Base-by-base conservation (phyloP, 2,888 invertebrate species). In the Nomada hirtipes region DNA sequence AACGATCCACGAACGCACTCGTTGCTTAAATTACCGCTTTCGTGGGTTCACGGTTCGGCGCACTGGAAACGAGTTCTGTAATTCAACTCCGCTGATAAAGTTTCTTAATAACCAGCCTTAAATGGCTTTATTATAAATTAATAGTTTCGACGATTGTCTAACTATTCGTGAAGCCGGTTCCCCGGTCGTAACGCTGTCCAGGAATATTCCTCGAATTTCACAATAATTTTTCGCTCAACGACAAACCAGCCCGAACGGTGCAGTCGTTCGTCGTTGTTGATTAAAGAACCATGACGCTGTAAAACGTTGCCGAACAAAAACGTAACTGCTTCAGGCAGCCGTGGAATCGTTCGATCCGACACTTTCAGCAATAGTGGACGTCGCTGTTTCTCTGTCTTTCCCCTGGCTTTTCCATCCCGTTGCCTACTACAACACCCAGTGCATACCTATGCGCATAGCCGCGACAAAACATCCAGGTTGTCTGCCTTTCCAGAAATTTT, bases 21-120 rank as follows among this genome's bases (percentile, higher is more conserved):
- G 88, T 83, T 86, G 73, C 77, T 82, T 77, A 84, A 86, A 82
- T 88, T 88, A 82, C 88, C 81, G 78, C 86, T 84, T 88, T 82
- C 79, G 83, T 71, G 77, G 81, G 70, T 63, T 84, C 75, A 74
- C 76, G 84, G 64, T 68, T 72, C 70, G 75, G 57, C 71, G 70
- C 74, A 53, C 79, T 65, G 75, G 71, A 59, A 86, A 78, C 74
- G 76, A 68, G 84, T 82, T 88, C 74, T 84, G 84, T 82, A 88
- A 87, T 76, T 74, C 82, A 79, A 84, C 68, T 78, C 71, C 79
- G 74, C 59, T 63, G 86, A 82, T 86, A 75, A 85, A 76, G 63
- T 79, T 83, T 36, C 83, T 60, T 74, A 82, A 78, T 77, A 77
- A 72, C 55, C 61, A 2, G 76, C 13, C 47, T 71, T 72, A 60